Conservation (phyloP, 2,888 invertebrate genomes). For the Acleris holmiana region DNA sequence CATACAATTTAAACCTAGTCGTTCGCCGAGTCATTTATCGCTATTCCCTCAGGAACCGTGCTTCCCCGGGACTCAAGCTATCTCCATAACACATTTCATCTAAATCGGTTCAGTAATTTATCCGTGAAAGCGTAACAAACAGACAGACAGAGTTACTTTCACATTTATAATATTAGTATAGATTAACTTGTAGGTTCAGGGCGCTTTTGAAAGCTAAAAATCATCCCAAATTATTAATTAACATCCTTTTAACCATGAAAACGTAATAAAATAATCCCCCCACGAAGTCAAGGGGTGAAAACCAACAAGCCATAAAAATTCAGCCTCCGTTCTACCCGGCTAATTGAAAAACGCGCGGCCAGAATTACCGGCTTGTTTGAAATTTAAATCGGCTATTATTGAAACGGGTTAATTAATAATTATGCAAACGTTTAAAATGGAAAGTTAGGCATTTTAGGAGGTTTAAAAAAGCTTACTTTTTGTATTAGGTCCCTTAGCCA, state of each 20-base stretch:
- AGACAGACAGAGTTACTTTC: too few relatives aligned
- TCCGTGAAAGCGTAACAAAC: too few relatives aligned
- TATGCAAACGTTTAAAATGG: slow-evolving; percentile 16
- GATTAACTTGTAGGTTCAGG: too few relatives aligned
- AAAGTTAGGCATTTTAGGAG: not conserved
- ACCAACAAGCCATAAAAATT: slow-evolving; percentile 56
- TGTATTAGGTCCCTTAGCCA: too few relatives aligned
- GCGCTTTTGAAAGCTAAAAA: not conserved
- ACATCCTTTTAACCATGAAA: slow-evolving; percentile 19
- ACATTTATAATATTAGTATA: too few relatives aligned
- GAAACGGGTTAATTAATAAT: slow-evolving; percentile 28
- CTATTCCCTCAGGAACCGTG: too few relatives aligned
- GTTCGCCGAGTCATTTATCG: too few relatives aligned
- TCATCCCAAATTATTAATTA: slow-evolving; percentile 17
- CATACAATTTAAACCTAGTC: too few relatives aligned
- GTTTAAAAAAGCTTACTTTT: too few relatives aligned
- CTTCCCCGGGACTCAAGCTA: too few relatives aligned
- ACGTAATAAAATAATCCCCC: slow-evolving; percentile 35
- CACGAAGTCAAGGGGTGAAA: slow-evolving; percentile 41
- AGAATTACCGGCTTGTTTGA: slow-evolving; percentile 35
- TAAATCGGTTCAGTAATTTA: too few relatives aligned
- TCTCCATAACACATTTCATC: too few relatives aligned
- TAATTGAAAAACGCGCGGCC: slow-evolving; percentile 48
- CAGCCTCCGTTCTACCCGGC: slow-evolving; percentile 41
- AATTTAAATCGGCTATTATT: slow-evolving; percentile 35